Evolutionary conservation across 2,888 invertebrate species (phyloP).

Genomic region (Ectemnius continuus): DNA sequence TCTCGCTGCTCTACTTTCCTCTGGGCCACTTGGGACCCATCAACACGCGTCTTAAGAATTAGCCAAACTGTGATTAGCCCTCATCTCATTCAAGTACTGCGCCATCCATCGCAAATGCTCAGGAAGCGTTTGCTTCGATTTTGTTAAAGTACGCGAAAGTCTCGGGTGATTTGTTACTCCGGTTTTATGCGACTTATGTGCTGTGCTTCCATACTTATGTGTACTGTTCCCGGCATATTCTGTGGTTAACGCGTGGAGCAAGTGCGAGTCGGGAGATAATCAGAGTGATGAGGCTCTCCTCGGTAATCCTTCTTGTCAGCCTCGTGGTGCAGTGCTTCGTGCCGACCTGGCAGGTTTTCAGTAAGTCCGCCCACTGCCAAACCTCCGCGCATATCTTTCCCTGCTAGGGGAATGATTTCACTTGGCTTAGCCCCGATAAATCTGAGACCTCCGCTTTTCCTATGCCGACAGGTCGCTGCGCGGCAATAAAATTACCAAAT

Average conservation of each 20-base stretch:
- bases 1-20: constrained; percentile 14
- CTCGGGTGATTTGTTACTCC: too few species aligned
- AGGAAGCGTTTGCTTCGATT: background rate
- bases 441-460: background rate
- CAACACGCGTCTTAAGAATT: background rate
- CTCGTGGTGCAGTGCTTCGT: constrained; percentile 33
- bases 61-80: background rate
- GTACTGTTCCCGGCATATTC: background rate
- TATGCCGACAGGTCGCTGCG: constrained; percentile 71
- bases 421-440: background rate
- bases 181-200: constrained; percentile 26
- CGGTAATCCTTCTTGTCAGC: constrained; percentile 21
- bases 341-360: constrained; percentile 1
- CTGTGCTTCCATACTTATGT: background rate
- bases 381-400: background rate
- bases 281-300: constrained; percentile 22
- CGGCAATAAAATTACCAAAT: constrained; percentile 76
- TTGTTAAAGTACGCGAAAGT: too few species aligned
- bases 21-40: too few species aligned
- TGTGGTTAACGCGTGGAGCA: background rate
- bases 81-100: background rate
- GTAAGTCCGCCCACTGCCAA: constrained; percentile 31
- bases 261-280: constrained; percentile 32
- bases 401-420: background rate
- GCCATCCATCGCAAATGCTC: too few species aligned